A percentile compares a stretch with the other conserved stretches of the same genome.
Evolutionary conservation across 2,888 invertebrate genomes (phyloP).

Genomic region (Apoda limacodes): DNA sequence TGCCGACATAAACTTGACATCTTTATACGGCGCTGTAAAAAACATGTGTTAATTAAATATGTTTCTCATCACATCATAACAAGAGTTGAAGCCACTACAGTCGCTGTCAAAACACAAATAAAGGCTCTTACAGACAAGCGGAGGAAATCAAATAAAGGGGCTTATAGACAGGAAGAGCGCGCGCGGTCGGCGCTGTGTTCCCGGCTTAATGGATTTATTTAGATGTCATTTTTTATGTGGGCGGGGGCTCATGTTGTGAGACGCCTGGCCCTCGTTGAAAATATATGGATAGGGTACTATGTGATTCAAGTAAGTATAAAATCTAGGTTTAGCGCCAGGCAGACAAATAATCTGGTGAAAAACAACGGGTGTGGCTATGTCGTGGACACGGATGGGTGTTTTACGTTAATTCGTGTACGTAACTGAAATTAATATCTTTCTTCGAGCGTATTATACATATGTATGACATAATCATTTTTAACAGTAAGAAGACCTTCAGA

Average conservation of each 20-base stretch:
- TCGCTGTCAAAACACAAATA: slow-evolving; percentile 59
- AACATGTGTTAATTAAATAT: slow-evolving; percentile 39
- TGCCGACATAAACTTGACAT: too few relatives aligned
- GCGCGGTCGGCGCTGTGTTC: slow-evolving; percentile 26
- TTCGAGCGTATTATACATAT: too few relatives aligned
- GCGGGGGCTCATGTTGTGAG: slow-evolving; percentile 55
- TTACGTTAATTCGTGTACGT: too few relatives aligned
- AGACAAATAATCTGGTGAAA: too few relatives aligned
- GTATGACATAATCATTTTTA: too few relatives aligned
- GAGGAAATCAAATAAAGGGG: slow-evolving; percentile 49
- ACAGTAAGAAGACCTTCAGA: too few relatives aligned
- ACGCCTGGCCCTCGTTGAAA: slow-evolving; percentile 42
- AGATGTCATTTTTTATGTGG: slow-evolving; percentile 71
- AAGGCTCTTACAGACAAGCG: slow-evolving; percentile 51
- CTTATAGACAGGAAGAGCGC: slow-evolving; percentile 57
- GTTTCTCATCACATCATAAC: slow-evolving; percentile 57
- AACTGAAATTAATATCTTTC: too few relatives aligned
- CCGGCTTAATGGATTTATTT: slow-evolving; percentile 65
- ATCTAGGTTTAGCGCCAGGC: too few relatives aligned
- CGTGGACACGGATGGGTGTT: too few relatives aligned
- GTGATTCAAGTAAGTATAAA: too few relatives aligned
- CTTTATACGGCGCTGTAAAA: not conserved
- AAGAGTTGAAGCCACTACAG: slow-evolving; percentile 21
- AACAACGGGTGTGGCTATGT: too few relatives aligned
- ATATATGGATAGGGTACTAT: too few relatives aligned